Base-by-base conservation (phyloP, 2,113 vertebrate species). In the Coreoperca whiteheadi region DNA sequence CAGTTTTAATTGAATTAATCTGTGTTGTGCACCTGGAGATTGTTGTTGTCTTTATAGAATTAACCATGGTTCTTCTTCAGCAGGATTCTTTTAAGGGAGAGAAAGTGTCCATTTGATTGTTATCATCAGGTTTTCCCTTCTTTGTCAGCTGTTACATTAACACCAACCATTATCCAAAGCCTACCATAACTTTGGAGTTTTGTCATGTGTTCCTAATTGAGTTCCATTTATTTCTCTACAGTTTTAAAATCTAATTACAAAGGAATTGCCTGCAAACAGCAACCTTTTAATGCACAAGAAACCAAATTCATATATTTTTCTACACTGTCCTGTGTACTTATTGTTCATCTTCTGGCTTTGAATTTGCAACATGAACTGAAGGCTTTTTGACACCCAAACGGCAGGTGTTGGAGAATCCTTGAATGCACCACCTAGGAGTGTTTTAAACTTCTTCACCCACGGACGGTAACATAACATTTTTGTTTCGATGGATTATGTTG, bases 1-100 rank as follows among this genome's bases (percentile, higher is more conserved):
- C 46, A 15, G 30, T 56, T 83, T 57, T 63, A 21, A 91, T 86
- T 74, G 11, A 69, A 63, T 93, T 82, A 81, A 18, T 70, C 21
- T 65, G 78, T 54, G 48, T 68, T 86, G 76, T 69, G 4, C 18
- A 0, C n/a, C 76, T 25, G 6, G 11, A 28, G 15, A 71, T 65
- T 86, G 39, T 21, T 2, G 41, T 60, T 82, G 78, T 78, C 80
- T 84, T 74, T 48, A 56, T 37, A 39, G 25, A 57, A 66, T 78
- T 73, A 51, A 56, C 25, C 15, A 48, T 16, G 63, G 39, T 54
- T 18, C 34, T 16, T 4, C n/a, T 16, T 77, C 21, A 57, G 11
- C 2, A 39, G 41, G n/a, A 48, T 80, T 39, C 23, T 70, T 81
- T 77, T 57, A n/a, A 56, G 21, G 12, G 6, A 41, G 37, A 46